These are phyloP conservation scores for Grantiella picta DNA, from an alignment of 2,113 vertebrate genomes.

Conservation along the genomic window DNA sequence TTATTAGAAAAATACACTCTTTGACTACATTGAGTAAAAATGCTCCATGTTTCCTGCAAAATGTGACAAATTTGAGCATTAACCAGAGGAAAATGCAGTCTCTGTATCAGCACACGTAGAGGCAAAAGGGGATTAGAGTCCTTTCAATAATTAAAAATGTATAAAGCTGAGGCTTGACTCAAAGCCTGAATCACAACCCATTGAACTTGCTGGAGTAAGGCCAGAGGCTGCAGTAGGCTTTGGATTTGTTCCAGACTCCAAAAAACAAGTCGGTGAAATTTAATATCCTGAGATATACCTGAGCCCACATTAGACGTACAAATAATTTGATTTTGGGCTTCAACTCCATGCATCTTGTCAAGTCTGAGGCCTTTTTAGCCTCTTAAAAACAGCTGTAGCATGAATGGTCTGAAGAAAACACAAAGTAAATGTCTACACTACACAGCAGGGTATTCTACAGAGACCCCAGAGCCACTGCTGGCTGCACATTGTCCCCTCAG, in stretches of 20 bases:
- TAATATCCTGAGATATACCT: background rate
- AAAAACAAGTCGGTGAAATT: slow-evolving; percentile 9
- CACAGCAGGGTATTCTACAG: background rate
- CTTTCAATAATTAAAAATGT: slow-evolving; percentile 48
- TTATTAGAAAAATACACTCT: background rate
- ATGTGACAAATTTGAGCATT: background rate
- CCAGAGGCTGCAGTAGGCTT: background rate
- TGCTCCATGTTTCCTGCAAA: background rate
- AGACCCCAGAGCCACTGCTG: background rate
- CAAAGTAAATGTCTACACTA: background rate
- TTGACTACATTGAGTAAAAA: background rate
- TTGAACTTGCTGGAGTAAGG: slow-evolving; percentile 29
- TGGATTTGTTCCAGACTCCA: slow-evolving; percentile 13
- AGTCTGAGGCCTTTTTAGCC: background rate
- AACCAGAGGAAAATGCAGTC: background rate
- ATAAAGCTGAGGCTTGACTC: slow-evolving; percentile 25
- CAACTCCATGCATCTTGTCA: background rate
- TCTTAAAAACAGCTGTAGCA: background rate
- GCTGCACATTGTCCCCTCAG: background rate
- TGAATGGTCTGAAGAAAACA: background rate
- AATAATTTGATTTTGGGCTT: background rate
- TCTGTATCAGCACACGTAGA: slow-evolving; percentile 31
- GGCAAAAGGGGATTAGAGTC: slow-evolving; percentile 30
- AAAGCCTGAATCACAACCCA: slow-evolving; percentile 22
- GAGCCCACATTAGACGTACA: background rate